Conservation (phyloP, 2,113 vertebrate genomes). For the Rhea pennata region DNA sequence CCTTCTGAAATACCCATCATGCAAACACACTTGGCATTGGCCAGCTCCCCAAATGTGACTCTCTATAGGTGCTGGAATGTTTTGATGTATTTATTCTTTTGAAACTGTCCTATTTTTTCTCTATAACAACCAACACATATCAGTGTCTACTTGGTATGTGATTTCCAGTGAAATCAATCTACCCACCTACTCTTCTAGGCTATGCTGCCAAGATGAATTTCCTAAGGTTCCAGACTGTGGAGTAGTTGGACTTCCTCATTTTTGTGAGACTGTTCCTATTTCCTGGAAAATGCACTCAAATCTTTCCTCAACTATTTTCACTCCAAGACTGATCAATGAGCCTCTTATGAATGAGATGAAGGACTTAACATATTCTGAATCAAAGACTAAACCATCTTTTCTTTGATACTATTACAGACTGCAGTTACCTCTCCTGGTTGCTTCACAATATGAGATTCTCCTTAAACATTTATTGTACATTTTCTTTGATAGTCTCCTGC, state of each 20-base stretch:
- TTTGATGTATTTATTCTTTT: not conserved
- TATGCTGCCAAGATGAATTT: not conserved
- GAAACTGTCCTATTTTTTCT: not conserved
- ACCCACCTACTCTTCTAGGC: not conserved
- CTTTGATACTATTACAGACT: not conserved
- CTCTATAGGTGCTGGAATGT: not conserved
- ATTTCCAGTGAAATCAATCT: not conserved
- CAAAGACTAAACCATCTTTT: not conserved
- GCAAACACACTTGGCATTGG: not conserved
- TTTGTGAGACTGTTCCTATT: rapidly evolving
- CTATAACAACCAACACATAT: not conserved
- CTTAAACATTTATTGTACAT: not conserved
- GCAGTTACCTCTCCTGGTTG: not conserved
- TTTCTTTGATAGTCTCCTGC: not conserved
- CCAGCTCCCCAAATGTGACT: not conserved
- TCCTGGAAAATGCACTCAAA: not conserved
- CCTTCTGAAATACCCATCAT: not conserved
- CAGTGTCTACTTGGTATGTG: not conserved
- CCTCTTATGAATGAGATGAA: not conserved
- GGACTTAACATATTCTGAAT: not conserved
- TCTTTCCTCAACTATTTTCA: not conserved
- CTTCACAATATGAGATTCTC: not conserved
- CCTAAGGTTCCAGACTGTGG: not conserved
- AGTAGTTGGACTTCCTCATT: not conserved
- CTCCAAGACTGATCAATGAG: not conserved